Evolutionary conservation across 2,797 vertebrate species (phyloP).

Genomic region (Scarus forsteni): DNA sequence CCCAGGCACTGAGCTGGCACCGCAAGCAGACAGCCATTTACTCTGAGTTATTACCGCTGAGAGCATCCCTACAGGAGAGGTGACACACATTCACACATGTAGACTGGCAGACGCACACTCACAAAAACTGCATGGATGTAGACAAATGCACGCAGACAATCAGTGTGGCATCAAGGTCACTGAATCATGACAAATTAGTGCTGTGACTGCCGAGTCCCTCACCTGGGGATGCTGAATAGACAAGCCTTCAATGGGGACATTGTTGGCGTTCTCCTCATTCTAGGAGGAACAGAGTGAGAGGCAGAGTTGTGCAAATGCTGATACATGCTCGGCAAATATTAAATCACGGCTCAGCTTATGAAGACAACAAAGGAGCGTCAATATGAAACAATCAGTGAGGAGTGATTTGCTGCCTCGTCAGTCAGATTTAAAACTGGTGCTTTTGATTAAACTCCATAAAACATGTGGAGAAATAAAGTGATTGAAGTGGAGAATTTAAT

Average conservation of each 20-base stretch:
- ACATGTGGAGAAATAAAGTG: constrained; percentile 22
- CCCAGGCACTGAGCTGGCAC: constrained; percentile 52
- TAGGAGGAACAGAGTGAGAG: constrained; percentile 76
- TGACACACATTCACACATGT: constrained; percentile 41
- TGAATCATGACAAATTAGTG: constrained; percentile 79
- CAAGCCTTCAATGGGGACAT: constrained; percentile 86
- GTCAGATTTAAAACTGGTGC: constrained; percentile 24
- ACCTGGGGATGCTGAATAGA: constrained; percentile 90
- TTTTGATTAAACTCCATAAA: constrained; percentile 28
- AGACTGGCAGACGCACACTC: constrained; percentile 1
- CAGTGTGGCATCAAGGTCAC: constrained; percentile 69
- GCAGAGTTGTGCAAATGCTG: constrained; percentile 55
- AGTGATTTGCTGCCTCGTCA: constrained; percentile 25
- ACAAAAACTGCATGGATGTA: background rate
- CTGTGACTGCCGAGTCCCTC: constrained; percentile 59
- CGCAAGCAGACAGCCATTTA: constrained; percentile 63
- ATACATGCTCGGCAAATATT: constrained; percentile 46
- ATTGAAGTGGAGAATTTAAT: constrained; percentile 31
- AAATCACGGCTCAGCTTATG: constrained; percentile 40
- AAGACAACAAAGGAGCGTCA: constrained; percentile 34
- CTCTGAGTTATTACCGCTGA: constrained; percentile 76
- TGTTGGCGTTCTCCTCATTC: constrained; percentile 86
- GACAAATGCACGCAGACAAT: constrained; percentile 43
- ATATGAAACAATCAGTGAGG: constrained; percentile 30
- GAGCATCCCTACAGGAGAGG: constrained; percentile 61